Percentiles rank a stretch among this genome's conserved stretches.
These are phyloP conservation scores for Pygmarrhopalites habei DNA, from an alignment of 1,140 invertebrate species.

Conservation along the genomic window DNA sequence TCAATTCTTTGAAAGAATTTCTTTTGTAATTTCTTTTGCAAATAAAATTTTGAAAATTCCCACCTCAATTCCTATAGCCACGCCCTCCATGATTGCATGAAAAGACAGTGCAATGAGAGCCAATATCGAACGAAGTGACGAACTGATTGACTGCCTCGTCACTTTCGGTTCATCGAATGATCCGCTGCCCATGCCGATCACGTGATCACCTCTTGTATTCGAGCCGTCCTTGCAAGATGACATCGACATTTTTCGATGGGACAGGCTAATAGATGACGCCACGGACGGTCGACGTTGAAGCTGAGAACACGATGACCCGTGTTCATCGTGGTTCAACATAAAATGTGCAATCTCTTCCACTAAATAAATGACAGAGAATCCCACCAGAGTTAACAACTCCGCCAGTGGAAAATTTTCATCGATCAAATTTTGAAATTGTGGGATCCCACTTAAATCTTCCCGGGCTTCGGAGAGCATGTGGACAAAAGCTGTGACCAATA, in stretches of 20 bases:
- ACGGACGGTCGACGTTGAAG: slow-evolving; percentile 28
- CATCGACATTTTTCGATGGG: not conserved
- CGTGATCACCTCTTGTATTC: too few relatives aligned
- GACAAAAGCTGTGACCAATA: slow-evolving; percentile 81
- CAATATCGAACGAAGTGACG: slow-evolving; percentile 63
- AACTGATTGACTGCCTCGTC: slow-evolving; percentile 4
- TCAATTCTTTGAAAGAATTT: too few relatives aligned
- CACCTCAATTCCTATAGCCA: slow-evolving; percentile 37
- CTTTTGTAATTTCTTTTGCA: too few relatives aligned
- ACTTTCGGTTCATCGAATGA: not conserved
- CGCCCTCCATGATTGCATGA: slow-evolving; percentile 84
- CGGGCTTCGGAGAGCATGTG: slow-evolving; percentile 83
- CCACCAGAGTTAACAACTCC: slow-evolving; percentile 59
- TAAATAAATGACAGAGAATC: slow-evolving; percentile 78
- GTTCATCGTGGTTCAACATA: slow-evolving; percentile 45
- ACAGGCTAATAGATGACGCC: too few relatives aligned
- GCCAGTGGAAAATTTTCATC: slow-evolving; percentile 54
- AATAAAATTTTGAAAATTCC: too few relatives aligned
- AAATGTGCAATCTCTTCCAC: slow-evolving; percentile 68
- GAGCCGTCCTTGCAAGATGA: not conserved
- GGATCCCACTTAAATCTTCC: slow-evolving; percentile 48
- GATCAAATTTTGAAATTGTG: not conserved
- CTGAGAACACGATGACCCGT: slow-evolving; percentile 16
- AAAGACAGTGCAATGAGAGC: slow-evolving; percentile 80
- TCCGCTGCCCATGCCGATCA: not conserved